Conservation (phyloP, 1,140 invertebrate species). For the Planococcus citri region DNA sequence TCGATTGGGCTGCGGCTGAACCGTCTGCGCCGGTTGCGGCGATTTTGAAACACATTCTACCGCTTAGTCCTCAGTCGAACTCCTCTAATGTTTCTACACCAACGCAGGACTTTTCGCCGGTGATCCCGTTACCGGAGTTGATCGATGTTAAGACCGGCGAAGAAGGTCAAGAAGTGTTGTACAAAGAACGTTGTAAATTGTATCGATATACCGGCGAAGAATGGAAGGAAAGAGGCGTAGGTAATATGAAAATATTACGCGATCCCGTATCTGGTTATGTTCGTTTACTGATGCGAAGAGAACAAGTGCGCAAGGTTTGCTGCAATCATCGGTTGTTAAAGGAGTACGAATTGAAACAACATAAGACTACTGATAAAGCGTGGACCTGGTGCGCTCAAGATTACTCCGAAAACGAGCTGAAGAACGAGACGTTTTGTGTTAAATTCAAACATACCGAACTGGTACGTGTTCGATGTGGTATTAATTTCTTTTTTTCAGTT, state of each 20-base stretch:
- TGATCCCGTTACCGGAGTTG: constrained; percentile 60
- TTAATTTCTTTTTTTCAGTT: too few relatives aligned
- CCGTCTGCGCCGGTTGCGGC: constrained; percentile 21
- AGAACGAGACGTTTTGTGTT: constrained; percentile 59
- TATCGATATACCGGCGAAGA: constrained; percentile 51
- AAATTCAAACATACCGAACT: constrained; percentile 54
- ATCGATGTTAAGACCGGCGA: constrained; percentile 62
- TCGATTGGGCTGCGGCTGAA: constrained; percentile 12
- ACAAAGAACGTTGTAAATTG: constrained; percentile 54
- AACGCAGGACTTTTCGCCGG: constrained; percentile 57
- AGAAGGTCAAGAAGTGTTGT: constrained; percentile 40
- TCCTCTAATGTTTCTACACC: too few relatives aligned
- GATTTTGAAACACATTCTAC: constrained; percentile 66
- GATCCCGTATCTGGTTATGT: constrained; percentile 53
- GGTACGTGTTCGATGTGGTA: too few relatives aligned
- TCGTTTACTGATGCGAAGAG: constrained; percentile 70
- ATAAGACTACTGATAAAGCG: constrained; percentile 60
- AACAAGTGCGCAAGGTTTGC: constrained; percentile 73
- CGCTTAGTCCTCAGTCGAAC: too few relatives aligned
- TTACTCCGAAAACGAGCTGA: constrained; percentile 67
- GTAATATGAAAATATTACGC: constrained; percentile 69
- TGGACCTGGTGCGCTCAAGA: constrained; percentile 70
- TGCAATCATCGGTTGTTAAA: constrained; percentile 58
- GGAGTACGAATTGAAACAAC: constrained; percentile 48
- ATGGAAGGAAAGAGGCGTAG: constrained; percentile 79